Conservation (phyloP, 2,888 invertebrate genomes). For the Andrena praecox region DNA sequence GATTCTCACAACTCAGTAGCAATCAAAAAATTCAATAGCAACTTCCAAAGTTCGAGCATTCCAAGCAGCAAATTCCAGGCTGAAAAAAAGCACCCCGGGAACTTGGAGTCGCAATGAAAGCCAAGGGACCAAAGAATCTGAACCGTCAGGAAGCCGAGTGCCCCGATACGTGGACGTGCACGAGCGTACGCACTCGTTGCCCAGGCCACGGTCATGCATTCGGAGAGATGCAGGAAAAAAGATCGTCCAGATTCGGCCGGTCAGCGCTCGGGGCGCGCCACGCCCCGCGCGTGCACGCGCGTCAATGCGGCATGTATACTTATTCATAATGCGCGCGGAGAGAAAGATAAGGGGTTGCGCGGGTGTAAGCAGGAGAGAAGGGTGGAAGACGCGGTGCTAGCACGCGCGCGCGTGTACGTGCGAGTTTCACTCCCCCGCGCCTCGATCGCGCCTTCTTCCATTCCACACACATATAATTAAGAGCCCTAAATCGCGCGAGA, state of each 20-base stretch:
- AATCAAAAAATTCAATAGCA: too few relatives aligned
- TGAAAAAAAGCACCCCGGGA: not conserved
- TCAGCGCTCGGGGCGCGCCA: constrained; percentile 77
- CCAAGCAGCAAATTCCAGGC: not conserved
- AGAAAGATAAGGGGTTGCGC: constrained; percentile 46
- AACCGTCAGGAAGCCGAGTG: constrained; percentile 14
- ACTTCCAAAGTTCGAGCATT: not conserved
- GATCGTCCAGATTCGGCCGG: constrained; percentile 73
- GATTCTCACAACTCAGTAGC: too few relatives aligned
- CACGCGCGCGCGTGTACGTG: constrained; percentile 32
- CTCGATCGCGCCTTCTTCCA: constrained; percentile 73
- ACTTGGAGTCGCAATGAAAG: not conserved
- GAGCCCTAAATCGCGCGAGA: constrained; percentile 83
- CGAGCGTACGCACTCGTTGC: not conserved
- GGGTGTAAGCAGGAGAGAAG: constrained; percentile 35
- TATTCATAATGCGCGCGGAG: constrained; percentile 77
- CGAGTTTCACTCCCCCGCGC: constrained; percentile 75
- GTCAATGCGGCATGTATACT: constrained; percentile 78
- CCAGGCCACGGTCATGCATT: constrained; percentile 36
- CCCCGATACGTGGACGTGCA: not conserved
- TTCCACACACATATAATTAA: constrained; percentile 82
- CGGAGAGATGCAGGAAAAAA: constrained; percentile 61
- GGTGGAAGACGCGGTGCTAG: constrained; percentile 25
- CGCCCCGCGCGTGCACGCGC: constrained; percentile 76
- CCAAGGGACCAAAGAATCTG: not conserved